A percentile compares a stretch with the other conserved stretches of the same genome.
Evolutionary conservation across 2,888 invertebrate genomes (phyloP).

Genomic region (Galeruca laticollis): DNA sequence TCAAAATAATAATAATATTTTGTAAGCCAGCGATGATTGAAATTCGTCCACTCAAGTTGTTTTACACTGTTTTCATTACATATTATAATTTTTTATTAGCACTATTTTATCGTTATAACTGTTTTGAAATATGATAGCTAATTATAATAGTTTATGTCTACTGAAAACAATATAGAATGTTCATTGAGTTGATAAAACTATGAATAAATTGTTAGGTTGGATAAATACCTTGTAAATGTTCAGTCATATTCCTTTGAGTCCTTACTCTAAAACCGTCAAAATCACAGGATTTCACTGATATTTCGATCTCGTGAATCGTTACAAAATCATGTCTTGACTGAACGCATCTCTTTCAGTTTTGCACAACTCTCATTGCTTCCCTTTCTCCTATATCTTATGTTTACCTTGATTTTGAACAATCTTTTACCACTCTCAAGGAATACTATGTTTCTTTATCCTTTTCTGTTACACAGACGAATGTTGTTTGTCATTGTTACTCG

Average conservation of each 20-base stretch:
- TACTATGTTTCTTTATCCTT: constrained; percentile 9
- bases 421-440: constrained; percentile 17
- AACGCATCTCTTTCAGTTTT: constrained; percentile 35
- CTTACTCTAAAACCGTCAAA: neutral
- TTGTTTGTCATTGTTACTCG: constrained; percentile 44
- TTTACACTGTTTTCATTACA: too few relatives aligned
- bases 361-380: constrained; percentile 36
- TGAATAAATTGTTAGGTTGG: neutral
- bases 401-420: constrained; percentile 35
- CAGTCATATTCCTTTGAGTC: constrained; percentile 13
- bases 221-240: constrained; percentile 5
- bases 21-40: too few relatives aligned
- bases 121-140: too few relatives aligned
- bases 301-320: constrained; percentile 2
- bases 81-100: too few relatives aligned
- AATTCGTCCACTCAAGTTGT: too few relatives aligned
- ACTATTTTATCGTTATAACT: too few relatives aligned
- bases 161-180: too few relatives aligned
- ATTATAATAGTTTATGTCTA: too few relatives aligned
- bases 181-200: too few relatives aligned
- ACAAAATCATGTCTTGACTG: constrained; percentile 28
- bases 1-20: too few relatives aligned
- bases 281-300: constrained; percentile 18
- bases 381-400: constrained; percentile 34
- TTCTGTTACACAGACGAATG: neutral